Percentiles rank a stretch among this genome's conserved stretches.
Conservation (phyloP, 2,888 invertebrate genomes). For the Diloba caeruleocephala region DNA sequence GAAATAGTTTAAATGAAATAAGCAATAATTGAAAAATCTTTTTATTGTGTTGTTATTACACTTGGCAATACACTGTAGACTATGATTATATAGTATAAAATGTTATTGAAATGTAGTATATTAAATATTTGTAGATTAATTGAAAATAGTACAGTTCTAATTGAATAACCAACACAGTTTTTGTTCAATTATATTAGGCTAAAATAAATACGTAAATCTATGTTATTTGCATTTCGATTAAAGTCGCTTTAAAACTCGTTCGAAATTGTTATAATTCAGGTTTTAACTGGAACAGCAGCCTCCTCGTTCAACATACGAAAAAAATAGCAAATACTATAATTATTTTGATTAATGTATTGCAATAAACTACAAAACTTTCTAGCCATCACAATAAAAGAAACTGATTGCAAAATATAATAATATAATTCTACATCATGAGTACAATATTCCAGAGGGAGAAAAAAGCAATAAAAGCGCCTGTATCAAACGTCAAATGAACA, state of each 20-base stretch:
- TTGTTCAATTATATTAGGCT: slow-evolving; percentile 33
- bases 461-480: no score
- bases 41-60: slow-evolving; percentile 53
- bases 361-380: no score
- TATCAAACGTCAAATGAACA: slow-evolving; percentile 30
- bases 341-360: no score
- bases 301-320: slow-evolving; percentile 32
- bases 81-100: slow-evolving; percentile 51
- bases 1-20: no score
- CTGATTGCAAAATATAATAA: no score
- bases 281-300: neutral
- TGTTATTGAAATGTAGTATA: slow-evolving; percentile 41
- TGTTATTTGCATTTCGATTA: slow-evolving; percentile 26
- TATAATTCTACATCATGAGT: no score
- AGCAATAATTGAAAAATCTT: slow-evolving; percentile 35
- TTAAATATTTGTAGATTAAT: slow-evolving; percentile 37
- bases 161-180: slow-evolving; percentile 34
- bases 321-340: neutral
- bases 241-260: slow-evolving; percentile 8
- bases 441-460: no score
- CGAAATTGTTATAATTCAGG: neutral
- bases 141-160: slow-evolving; percentile 27
- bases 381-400: no score
- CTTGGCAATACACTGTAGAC: slow-evolving; percentile 48
- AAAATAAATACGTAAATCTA: slow-evolving; percentile 48